Evolutionary conservation across 2,113 vertebrate species (phyloP), one percentile per base, ranked within the genome.

Genomic region (Misgurnus mizolepis): DNA sequence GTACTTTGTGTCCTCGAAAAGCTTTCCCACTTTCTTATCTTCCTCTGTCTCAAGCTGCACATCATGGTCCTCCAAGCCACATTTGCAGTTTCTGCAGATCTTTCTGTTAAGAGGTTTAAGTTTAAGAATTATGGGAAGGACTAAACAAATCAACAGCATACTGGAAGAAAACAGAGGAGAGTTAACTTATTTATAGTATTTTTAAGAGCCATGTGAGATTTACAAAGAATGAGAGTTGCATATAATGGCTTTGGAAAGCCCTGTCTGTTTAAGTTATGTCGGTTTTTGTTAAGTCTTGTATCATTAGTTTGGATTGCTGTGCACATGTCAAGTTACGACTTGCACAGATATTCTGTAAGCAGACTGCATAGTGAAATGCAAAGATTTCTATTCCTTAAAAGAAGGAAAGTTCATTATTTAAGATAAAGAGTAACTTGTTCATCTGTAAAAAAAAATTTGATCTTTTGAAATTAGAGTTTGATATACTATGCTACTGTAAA

Each of bases 1-100:
- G 86, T 99, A 99, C 82, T 99, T 99, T 10, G 98, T 99, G 83
- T 99, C 98, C 88, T 98, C 96, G 68, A 99, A 95, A 75, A 99
- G 94, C 66, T 93, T 96, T 10, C 98, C 98, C 67, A 99, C 97
- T 92, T 98, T 99, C 85, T 95, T 92, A 88, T 97, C 95, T 76
- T 99, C 96, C 87, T 98, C 96, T 0, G 88, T 94, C 86, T 93
- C 92, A 80, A 96, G 93, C 8, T 93, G 89, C 84, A 99, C 92
- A 64, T 99, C 95, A 15, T 99, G 98, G 39, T 99, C 97, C 64
- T 97, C 90, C 72, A 96, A 92, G 14, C 96, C 95, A 78, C 98
- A 99, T 80, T 98, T 99, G 85, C 98, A 99, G 88, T 99, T 99
- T 43, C 96, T 90, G 67, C 98, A 99, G 89, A 99, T 96, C 90